phyloP scores from a whole-genome alignment of 2,113 vertebrate species.

The Canis aureus region DNA sequence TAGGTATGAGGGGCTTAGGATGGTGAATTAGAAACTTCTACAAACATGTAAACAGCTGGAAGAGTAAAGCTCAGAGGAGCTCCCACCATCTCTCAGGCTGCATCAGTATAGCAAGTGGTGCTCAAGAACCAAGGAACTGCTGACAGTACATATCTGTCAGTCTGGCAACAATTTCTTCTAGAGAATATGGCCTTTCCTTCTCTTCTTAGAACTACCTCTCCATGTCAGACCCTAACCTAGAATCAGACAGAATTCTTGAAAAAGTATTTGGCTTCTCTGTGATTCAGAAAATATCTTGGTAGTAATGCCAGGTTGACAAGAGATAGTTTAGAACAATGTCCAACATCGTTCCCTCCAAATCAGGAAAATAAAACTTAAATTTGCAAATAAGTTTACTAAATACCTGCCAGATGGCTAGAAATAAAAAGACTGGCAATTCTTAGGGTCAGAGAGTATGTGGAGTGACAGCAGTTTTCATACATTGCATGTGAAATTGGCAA shows the following conservation, averaged over 20 bases:
- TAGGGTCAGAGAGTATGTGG: not conserved
- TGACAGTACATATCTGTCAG: not conserved
- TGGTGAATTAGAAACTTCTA: not conserved
- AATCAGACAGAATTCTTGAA: not conserved
- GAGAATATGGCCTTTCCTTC: not conserved
- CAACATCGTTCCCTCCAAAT: not conserved
- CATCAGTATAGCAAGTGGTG: not conserved
- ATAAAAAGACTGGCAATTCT: not conserved
- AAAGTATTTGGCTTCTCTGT: not conserved
- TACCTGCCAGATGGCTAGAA: not conserved
- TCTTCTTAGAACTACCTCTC: not conserved
- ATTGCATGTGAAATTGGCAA: not conserved
- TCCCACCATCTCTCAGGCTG: not conserved
- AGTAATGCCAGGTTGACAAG: not conserved
- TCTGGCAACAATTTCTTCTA: not conserved
- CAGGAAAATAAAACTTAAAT: not conserved
- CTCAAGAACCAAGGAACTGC: not conserved
- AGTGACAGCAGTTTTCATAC: not conserved
- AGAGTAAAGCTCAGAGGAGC: not conserved
- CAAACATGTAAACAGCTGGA: not conserved
- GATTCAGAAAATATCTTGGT: not conserved
- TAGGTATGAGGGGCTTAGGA: not conserved
- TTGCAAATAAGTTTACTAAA: not conserved
- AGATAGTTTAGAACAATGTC: not conserved
- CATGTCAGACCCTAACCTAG: not conserved